Evolutionary conservation across 2,797 vertebrate species (phyloP).

Genomic region (Catostomus latipinnis): DNA sequence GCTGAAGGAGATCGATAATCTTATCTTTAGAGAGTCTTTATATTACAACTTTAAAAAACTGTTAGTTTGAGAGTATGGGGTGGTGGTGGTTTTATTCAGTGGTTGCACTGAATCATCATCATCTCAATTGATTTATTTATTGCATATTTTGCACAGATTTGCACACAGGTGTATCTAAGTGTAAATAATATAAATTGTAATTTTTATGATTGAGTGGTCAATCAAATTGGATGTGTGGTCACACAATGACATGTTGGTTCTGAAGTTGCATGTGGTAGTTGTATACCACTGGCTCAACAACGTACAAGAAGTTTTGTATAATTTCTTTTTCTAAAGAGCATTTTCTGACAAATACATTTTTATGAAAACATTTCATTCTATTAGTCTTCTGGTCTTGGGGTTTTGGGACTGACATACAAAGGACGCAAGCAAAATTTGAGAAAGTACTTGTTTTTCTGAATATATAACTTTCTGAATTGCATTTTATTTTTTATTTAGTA

Average conservation of each 20-base stretch:
- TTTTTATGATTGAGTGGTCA: constrained; percentile 1
- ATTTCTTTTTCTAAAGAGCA: background rate
- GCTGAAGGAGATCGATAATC: background rate
- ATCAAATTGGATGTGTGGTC: background rate
- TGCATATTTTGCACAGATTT: constrained; percentile 36
- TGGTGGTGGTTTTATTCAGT: background rate
- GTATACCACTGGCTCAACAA: background rate
- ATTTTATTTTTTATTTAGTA: too few species aligned
- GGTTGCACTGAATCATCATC: too few species aligned
- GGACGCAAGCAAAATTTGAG: too few species aligned
- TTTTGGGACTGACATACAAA: too few species aligned
- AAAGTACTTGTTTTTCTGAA: too few species aligned
- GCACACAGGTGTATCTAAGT: background rate
- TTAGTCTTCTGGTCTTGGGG: background rate
- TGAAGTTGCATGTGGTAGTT: background rate
- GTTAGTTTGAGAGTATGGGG: too few species aligned
- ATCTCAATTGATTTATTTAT: background rate
- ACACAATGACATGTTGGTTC: background rate
- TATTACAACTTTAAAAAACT: background rate
- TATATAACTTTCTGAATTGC: too few species aligned
- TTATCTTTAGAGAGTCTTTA: constrained; percentile 8
- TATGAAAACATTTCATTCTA: background rate
- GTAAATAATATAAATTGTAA: background rate
- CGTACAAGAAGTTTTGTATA: background rate
- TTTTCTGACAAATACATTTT: background rate